A percentile compares a stretch with the other conserved stretches of the same genome.
These are phyloP conservation scores for Ectropis crepuscularia DNA, from an alignment of 2,888 invertebrate species.

Conservation along the genomic window DNA sequence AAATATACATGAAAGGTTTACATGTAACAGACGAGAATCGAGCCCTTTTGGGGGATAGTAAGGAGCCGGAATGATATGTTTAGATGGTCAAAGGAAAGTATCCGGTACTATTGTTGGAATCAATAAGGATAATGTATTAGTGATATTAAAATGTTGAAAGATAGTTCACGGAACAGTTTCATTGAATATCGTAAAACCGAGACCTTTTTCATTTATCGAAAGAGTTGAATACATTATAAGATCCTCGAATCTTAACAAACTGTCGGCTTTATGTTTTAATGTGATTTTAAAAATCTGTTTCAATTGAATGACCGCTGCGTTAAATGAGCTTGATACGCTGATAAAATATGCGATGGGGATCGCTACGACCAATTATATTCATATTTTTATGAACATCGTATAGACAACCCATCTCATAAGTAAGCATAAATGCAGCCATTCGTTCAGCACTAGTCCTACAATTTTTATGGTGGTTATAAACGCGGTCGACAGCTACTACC, in stretches of 20 bases:
- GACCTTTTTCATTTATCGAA: slow-evolving; percentile 11
- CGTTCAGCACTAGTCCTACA: slow-evolving; percentile 47
- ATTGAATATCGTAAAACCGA: slow-evolving; percentile 21
- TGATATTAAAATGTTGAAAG: slow-evolving; percentile 71
- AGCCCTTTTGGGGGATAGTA: slow-evolving; percentile 66
- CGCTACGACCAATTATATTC: slow-evolving; percentile 7
- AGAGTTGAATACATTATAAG: slow-evolving; percentile 16
- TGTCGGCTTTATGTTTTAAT: background rate
- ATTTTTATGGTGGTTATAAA: slow-evolving; percentile 73
- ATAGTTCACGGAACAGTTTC: slow-evolving; percentile 52
- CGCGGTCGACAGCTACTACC: slow-evolving; percentile 67
- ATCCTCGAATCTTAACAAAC: background rate
- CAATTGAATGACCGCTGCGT: background rate
- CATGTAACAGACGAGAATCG: slow-evolving; percentile 70
- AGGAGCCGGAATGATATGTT: slow-evolving; percentile 66
- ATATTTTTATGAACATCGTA: slow-evolving; percentile 7
- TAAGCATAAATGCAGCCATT: slow-evolving; percentile 56
- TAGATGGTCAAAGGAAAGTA: slow-evolving; percentile 70
- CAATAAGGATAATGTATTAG: slow-evolving; percentile 79
- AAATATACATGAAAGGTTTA: slow-evolving; percentile 81
- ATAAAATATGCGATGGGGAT: background rate
- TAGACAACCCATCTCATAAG: slow-evolving; percentile 42
- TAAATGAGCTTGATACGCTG: background rate
- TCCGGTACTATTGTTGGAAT: slow-evolving; percentile 69
- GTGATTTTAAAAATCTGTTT: background rate